Evolutionary conservation across 2,113 vertebrate genomes (phyloP).

Genomic region (Sakesphorus luctuosus): DNA sequence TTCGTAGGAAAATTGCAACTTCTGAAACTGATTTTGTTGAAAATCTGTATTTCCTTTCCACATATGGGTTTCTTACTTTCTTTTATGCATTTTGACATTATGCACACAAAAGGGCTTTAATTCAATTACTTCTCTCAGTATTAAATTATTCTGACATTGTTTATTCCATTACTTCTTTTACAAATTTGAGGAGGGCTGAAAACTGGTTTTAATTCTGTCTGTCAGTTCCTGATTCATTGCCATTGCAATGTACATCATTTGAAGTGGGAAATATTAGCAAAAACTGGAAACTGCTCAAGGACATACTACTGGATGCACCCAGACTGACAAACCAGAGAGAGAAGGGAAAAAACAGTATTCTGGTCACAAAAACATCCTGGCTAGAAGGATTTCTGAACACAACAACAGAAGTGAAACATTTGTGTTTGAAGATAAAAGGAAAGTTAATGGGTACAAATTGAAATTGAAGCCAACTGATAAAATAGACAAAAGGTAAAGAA

Average conservation of each 20-base stretch:
- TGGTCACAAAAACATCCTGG: background rate
- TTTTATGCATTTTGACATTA: constrained; percentile 70
- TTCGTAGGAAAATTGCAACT: constrained; percentile 28
- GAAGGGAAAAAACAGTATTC: background rate
- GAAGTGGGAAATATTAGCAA: constrained; percentile 69
- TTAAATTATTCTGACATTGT: constrained; percentile 75
- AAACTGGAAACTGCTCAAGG: constrained; percentile 59
- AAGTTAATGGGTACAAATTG: background rate
- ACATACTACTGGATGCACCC: constrained; percentile 58
- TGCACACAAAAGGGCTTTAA: constrained; percentile 68
- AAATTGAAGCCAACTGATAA: background rate
- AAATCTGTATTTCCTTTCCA: constrained; percentile 62
- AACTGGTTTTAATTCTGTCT: constrained; percentile 67
- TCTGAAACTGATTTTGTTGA: constrained; percentile 62
- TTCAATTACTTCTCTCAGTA: constrained; percentile 66
- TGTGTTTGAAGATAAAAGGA: background rate
- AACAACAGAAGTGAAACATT: background rate
- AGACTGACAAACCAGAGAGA: background rate
- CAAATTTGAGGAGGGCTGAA: constrained; percentile 60
- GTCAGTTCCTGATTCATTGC: constrained; percentile 64
- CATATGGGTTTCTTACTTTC: constrained; percentile 63
- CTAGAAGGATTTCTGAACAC: background rate
- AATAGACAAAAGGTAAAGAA: background rate
- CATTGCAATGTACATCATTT: constrained; percentile 62
- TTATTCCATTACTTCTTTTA: constrained; percentile 70